A percentile compares a stretch with the other conserved stretches of the same genome.
Conservation (phyloP, 2,797 vertebrate genomes). For the Luscinia luscinia region DNA sequence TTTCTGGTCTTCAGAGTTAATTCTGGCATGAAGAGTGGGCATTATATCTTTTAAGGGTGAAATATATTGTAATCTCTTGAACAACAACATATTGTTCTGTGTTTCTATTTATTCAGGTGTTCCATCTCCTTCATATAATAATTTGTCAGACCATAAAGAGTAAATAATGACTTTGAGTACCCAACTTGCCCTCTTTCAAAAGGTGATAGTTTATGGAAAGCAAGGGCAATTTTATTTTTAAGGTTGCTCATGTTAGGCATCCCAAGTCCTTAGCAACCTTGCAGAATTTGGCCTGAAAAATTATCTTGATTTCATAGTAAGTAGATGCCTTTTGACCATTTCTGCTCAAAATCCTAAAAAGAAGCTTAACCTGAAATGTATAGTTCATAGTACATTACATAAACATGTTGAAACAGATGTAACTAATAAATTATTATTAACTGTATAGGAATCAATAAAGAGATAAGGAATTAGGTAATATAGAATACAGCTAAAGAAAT, state of each 20-base stretch:
- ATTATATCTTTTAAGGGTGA: not conserved
- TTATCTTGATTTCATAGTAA: constrained; percentile 1
- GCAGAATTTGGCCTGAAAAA: not conserved
- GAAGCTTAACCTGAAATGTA: not conserved
- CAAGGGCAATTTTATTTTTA: not conserved
- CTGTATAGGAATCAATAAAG: constrained; percentile 11
- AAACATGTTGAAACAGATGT: constrained; percentile 29
- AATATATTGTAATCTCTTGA: not conserved
- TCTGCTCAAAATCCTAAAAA: constrained; percentile 16
- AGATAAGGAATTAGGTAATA: constrained; percentile 50
- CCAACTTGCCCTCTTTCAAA: not conserved
- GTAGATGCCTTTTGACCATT: not conserved
- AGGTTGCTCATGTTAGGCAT: not conserved
- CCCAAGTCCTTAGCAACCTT: not conserved
- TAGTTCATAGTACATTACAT: not conserved
- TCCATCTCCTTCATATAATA: not conserved
- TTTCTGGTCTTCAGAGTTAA: not conserved
- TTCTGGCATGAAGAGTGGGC: not conserved
- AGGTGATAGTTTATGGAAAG: not conserved
- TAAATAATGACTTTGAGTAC: not conserved
- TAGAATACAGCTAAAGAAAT: constrained; percentile 40
- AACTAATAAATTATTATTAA: constrained; percentile 53
- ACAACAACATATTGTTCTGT: not conserved
- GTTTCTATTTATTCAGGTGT: not conserved
- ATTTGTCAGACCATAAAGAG: not conserved